Evolutionary conservation across 2,113 vertebrate genomes (phyloP).

Genomic region (Trichomycterus rosablanca): DNA sequence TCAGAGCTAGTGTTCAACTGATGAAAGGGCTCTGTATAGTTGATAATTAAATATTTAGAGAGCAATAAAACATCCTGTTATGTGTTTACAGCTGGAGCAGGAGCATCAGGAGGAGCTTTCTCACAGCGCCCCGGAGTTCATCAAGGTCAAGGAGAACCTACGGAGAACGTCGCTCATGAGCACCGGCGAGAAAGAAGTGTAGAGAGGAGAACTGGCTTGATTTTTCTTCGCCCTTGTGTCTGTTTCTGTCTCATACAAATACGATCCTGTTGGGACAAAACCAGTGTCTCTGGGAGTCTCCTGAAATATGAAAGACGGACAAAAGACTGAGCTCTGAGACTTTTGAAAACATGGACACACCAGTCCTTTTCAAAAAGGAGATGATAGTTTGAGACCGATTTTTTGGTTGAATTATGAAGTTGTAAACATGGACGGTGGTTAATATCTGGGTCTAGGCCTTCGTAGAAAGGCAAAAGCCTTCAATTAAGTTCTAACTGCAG

Average conservation of each 20-base stretch:
- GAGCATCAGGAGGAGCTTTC: constrained; percentile 64
- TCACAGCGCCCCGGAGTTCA: constrained; percentile 83
- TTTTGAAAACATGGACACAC: too few species aligned
- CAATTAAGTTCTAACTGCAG: constrained; percentile 13
- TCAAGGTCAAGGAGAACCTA: constrained; percentile 91
- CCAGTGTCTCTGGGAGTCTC: not conserved
- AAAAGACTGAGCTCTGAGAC: not conserved
- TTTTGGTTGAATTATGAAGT: too few species aligned
- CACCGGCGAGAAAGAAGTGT: constrained; percentile 72
- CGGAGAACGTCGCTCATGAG: constrained; percentile 72
- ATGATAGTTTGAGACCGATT: too few species aligned
- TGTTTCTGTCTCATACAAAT: constrained; percentile 22
- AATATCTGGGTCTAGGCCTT: too few species aligned
- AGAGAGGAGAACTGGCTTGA: constrained; percentile 44
- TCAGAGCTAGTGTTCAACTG: too few species aligned
- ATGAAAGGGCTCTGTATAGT: too few species aligned
- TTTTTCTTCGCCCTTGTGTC: constrained; percentile 1
- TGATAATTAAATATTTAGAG: too few species aligned
- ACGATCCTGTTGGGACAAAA: constrained; percentile 9
- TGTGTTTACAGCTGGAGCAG: constrained; percentile 76
- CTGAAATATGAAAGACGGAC: too few species aligned
- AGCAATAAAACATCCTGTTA: too few species aligned
- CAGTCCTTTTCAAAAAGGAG: too few species aligned
- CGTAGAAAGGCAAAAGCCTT: too few species aligned
- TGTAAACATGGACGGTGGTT: too few species aligned